phyloP scores from a whole-genome alignment of 2,113 vertebrate genomes.

The Setophaga kirtlandii region DNA sequence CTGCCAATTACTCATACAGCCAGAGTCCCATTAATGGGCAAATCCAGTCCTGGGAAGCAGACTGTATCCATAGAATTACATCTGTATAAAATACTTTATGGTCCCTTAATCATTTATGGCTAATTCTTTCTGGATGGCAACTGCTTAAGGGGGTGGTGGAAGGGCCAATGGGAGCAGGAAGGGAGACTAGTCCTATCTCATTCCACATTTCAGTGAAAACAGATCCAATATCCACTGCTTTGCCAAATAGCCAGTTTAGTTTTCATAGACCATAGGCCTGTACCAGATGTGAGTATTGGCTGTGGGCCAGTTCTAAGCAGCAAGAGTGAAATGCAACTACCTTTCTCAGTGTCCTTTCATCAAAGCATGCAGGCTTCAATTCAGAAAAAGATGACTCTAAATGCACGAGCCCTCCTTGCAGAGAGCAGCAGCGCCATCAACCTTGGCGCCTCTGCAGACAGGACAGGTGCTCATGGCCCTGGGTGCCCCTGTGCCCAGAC shows the following conservation, averaged over 20 bases:
- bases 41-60: conserved; percentile 41
- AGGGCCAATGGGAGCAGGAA: not conserved
- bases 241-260: conserved; percentile 50
- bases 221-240: conserved; percentile 49
- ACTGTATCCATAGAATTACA: conserved; percentile 15
- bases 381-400: not conserved
- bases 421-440: not conserved
- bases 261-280: conserved; percentile 18
- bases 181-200: conserved; percentile 29
- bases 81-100: conserved; percentile 56
- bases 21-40: conserved; percentile 15
- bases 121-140: conserved; percentile 46
- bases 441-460: not conserved
- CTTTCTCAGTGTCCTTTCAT: conserved; percentile 17
- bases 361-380: not conserved
- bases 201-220: conserved; percentile 51
- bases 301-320: not conserved
- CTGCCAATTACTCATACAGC: conserved; percentile 10
- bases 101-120: conserved; percentile 27
- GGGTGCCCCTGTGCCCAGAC: not conserved
- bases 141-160: conserved; percentile 1
- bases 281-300: conserved; percentile 63
- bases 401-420: not conserved
- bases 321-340: not conserved
- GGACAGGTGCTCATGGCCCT: not conserved